Conservation (phyloP, 2,797 vertebrate species). For the Ptychobarbus kaznakovi region DNA sequence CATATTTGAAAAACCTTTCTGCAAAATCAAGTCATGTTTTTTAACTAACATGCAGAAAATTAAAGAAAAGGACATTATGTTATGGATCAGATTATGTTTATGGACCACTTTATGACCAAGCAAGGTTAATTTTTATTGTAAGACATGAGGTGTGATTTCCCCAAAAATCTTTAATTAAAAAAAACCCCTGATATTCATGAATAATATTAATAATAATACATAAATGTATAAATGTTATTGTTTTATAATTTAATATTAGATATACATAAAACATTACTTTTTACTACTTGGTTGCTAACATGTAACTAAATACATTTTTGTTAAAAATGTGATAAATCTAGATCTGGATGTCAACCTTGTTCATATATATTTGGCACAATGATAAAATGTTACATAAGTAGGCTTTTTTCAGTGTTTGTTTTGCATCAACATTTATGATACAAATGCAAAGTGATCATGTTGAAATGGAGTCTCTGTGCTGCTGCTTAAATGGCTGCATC, state of each 20-base stretch:
- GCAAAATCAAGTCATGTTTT: too few relatives aligned
- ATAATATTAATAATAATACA: not conserved
- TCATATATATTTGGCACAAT: not conserved
- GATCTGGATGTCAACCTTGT: not conserved
- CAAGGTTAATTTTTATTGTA: not conserved
- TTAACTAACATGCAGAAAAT: too few relatives aligned
- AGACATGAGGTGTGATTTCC: not conserved
- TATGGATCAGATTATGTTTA: too few relatives aligned
- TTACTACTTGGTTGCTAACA: not conserved
- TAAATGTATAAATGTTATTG: not conserved
- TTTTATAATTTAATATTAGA: not conserved
- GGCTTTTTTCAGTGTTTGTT: not conserved
- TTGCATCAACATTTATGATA: constrained; percentile 4
- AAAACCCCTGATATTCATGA: not conserved
- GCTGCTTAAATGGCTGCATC: not conserved
- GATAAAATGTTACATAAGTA: not conserved
- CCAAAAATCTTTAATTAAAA: not conserved
- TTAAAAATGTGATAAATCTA: not conserved
- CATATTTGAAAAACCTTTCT: too few relatives aligned
- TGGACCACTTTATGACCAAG: not conserved
- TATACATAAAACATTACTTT: not conserved
- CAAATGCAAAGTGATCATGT: not conserved
- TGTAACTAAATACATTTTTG: not conserved
- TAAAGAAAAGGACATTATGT: too few relatives aligned
- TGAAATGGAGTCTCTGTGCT: not conserved